Evolutionary conservation across 2,888 invertebrate genomes (phyloP).

Genomic region (Sialis lutaria): DNA sequence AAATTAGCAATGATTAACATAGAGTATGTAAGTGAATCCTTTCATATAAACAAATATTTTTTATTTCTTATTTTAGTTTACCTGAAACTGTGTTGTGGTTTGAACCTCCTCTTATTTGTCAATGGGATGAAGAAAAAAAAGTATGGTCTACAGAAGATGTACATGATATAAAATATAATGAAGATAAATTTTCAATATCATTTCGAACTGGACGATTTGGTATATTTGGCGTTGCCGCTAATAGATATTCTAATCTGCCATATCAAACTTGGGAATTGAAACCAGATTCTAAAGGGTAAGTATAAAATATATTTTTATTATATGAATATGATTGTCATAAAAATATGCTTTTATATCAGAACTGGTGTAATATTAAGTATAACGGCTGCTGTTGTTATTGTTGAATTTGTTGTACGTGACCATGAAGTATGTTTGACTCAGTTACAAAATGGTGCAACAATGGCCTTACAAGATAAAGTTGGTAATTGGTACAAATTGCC

Average conservation of each 20-base stretch:
- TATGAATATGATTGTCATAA: background rate
- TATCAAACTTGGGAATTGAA: slow-evolving; percentile 75
- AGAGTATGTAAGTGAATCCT: slow-evolving; percentile 31
- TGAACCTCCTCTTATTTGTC: slow-evolving; percentile 21
- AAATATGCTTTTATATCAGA: slow-evolving; percentile 18
- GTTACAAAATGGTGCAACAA: slow-evolving; percentile 43
- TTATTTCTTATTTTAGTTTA: slow-evolving; percentile 6
- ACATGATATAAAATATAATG: slow-evolving; percentile 68
- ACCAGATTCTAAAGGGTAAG: slow-evolving; percentile 41
- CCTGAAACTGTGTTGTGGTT: slow-evolving; percentile 19
- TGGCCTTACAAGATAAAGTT: slow-evolving; percentile 38
- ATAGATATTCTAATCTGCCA: slow-evolving; percentile 62
- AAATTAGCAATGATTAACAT: slow-evolving; percentile 51
- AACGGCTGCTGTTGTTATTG: slow-evolving; percentile 34
- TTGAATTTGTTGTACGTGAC: slow-evolving; percentile 32
- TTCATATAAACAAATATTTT: background rate
- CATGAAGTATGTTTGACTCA: slow-evolving; percentile 25
- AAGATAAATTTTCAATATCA: slow-evolving; percentile 61
- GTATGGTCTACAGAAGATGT: slow-evolving; percentile 26
- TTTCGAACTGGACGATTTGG: slow-evolving; percentile 54
- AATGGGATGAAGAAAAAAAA: slow-evolving; percentile 19
- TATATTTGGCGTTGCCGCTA: slow-evolving; percentile 54
- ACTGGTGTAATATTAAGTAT: slow-evolving; percentile 34
- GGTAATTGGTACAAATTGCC: slow-evolving; percentile 41
- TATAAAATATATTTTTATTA: background rate